A percentile compares a stretch with the other conserved stretches of the same genome.
These are phyloP conservation scores for Clitarchus hookeri DNA, from an alignment of 2,888 invertebrate species.

Conservation along the genomic window DNA sequence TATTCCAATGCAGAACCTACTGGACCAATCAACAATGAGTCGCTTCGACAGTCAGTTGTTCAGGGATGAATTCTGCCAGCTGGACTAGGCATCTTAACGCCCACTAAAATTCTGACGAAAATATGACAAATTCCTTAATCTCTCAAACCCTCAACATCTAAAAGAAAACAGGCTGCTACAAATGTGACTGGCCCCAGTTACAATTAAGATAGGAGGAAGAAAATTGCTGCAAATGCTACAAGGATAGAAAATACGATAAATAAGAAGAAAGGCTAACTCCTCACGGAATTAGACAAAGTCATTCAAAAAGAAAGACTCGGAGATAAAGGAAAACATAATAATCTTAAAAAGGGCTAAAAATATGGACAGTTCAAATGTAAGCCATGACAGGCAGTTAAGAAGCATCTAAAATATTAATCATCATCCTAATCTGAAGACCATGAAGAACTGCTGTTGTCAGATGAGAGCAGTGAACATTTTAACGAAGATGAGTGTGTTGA, in stretches of 20 bases:
- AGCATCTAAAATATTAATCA: background rate
- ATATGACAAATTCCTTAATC: background rate
- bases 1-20: no score
- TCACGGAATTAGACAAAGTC: background rate
- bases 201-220: background rate
- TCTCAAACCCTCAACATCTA: no score
- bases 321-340: background rate
- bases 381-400: background rate
- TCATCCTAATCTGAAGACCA: background rate
- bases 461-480: background rate
- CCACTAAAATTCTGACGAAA: background rate
- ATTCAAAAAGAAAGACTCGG: background rate
- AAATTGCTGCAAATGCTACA: background rate
- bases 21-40: background rate
- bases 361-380: background rate
- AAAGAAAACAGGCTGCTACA: slow-evolving; percentile 20
- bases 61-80: background rate
- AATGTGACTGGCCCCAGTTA: background rate
- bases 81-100: background rate
- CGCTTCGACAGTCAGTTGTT: background rate
- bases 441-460: background rate
- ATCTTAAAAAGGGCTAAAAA: background rate
- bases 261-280: background rate
- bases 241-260: background rate
- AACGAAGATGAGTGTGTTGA: slow-evolving; percentile 21